Base-by-base conservation (phyloP, 2,888 invertebrate species). In the Crematogaster levior region DNA sequence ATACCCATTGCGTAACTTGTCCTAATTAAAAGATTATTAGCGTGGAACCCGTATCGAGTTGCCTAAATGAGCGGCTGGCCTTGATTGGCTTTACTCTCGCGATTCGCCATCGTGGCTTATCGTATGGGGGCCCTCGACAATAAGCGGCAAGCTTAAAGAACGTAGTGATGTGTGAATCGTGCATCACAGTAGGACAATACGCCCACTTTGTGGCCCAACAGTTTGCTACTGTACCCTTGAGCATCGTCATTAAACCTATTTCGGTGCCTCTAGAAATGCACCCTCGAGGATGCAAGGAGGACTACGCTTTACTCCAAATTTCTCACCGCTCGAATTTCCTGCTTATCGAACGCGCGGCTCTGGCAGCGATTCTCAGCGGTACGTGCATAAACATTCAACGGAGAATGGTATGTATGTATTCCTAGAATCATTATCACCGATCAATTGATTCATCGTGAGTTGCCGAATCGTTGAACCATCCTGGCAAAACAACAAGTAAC, bases 161-260 rank as follows among this genome's bases (percentile, higher is more conserved):
- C 46, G 73, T 74, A 60, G 74, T 75, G 48, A 43, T 74, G 60
- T 48, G 60, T 74, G 60, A 80, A 74, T 73, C 75, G 58, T 80
- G 80, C 37, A 74, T 80, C 60, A 80, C n/a, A 27, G 53, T 40
- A 73, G 74, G 80, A 80, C 80, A 80, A 80, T 80, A 73, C 60
- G 60, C 80, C 74, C 60, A 73, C 80, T 80, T 74, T 74, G 73
- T 60, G 51, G 40, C 80, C 58, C 74, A 48, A 80, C 21, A 60
- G 37, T 58, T 66, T 72, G 79, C 74, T 58, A 73, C 37, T 51
- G 60, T 60, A 61, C 60, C 74, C 74, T 75, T 34, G 80, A 60
- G 58, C 3, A 37, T n/a, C 74, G 80, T 80, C 75, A 74, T 73
- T 77, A 77, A 68, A 79, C 43, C 56, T 79, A 70, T 79, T 79